A percentile compares a stretch with the other conserved stretches of the same genome.
phyloP scores from a whole-genome alignment of 2,888 invertebrate genomes.

The Machimus rusticus region DNA sequence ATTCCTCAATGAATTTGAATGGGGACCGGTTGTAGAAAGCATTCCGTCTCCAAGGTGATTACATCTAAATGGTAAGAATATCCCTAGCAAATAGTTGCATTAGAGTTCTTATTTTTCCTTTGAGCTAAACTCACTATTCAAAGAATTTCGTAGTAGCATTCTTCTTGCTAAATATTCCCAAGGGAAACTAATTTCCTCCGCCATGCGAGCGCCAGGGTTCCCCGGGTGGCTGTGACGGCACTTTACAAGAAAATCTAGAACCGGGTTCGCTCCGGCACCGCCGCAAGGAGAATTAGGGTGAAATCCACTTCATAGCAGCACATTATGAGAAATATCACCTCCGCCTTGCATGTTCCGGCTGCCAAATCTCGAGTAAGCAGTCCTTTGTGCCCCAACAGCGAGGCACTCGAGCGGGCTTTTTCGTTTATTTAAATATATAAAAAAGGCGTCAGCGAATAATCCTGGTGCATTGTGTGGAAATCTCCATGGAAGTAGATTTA shows the following conservation, averaged over 20 bases:
- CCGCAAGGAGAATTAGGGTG: background rate
- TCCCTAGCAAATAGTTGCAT: background rate
- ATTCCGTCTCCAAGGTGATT: background rate
- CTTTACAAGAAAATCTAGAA: background rate
- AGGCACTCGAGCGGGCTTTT: background rate
- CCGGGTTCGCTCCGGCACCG: background rate
- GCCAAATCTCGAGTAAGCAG: conserved; percentile 11
- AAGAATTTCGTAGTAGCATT: background rate
- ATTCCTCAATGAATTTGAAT: background rate
- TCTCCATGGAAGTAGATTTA: conserved; percentile 18
- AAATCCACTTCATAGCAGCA: background rate
- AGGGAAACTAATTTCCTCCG: background rate
- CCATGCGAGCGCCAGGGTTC: background rate
- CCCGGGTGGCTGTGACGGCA: background rate
- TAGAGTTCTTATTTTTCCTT: background rate
- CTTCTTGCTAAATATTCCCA: background rate
- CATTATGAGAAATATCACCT: background rate
- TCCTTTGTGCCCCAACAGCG: conserved; percentile 6
- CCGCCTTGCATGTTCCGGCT: background rate
- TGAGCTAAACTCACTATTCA: background rate
- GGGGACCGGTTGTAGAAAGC: background rate
- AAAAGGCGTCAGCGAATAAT: conserved; percentile 28
- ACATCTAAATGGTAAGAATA: background rate
- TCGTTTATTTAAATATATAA: conserved; percentile 39
- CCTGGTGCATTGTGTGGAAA: conserved; percentile 25